Evolutionary conservation across 2,888 invertebrate genomes (phyloP).

Genomic region (Acronicta alni): DNA sequence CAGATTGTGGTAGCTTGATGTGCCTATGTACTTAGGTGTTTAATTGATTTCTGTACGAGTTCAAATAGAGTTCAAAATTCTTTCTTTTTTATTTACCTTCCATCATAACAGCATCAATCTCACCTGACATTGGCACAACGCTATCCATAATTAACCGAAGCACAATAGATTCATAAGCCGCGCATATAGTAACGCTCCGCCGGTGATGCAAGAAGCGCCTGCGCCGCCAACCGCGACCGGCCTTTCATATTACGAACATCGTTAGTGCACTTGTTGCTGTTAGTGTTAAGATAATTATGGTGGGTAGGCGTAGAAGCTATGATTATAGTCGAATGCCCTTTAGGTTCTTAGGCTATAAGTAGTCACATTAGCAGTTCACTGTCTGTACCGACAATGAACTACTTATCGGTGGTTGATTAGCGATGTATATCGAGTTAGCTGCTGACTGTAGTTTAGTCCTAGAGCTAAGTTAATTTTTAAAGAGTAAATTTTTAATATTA

Average conservation of each 20-base stretch:
- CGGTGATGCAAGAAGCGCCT: constrained; percentile 73
- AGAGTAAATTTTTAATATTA: too few relatives aligned
- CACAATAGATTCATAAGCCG: constrained; percentile 43
- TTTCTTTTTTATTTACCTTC: neutral
- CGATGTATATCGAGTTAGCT: too few relatives aligned
- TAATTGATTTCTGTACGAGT: too few relatives aligned
- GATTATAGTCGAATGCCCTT: constrained; percentile 1
- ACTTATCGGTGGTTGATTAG: too few relatives aligned
- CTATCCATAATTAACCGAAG: constrained; percentile 32
- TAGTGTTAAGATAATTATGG: constrained; percentile 32
- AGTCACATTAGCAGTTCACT: too few relatives aligned
- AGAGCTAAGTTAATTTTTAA: too few relatives aligned
- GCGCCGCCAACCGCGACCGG: constrained; percentile 68
- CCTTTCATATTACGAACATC: constrained; percentile 54
- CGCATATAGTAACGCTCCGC: constrained; percentile 67
- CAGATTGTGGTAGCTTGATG: too few relatives aligned
- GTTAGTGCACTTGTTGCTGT: constrained; percentile 52
- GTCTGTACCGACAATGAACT: too few relatives aligned
- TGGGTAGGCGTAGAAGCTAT: neutral
- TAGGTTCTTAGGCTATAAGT: neutral
- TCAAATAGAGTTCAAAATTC: too few relatives aligned
- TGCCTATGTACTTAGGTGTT: too few relatives aligned
- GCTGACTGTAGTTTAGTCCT: too few relatives aligned
- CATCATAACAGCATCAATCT: constrained; percentile 13
- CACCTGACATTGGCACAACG: constrained; percentile 44